A percentile compares a stretch with the other conserved stretches of the same genome.
These are phyloP conservation scores for Carcharodon carcharias DNA, from an alignment of 2,797 vertebrate genomes.

Conservation along the genomic window DNA sequence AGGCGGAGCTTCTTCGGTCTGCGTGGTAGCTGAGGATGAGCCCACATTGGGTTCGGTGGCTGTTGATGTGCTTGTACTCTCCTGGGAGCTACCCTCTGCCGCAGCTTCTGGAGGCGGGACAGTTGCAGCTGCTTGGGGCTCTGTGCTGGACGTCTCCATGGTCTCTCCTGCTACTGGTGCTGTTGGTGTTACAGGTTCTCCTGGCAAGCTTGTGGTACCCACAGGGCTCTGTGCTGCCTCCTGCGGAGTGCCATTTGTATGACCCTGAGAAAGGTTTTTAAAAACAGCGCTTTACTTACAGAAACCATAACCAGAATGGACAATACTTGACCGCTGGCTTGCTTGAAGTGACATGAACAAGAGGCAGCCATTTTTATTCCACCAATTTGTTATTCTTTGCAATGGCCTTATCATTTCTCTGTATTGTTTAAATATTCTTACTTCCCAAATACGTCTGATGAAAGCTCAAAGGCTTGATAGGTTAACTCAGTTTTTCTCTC, in stretches of 20 bases:
- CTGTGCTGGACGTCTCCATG: not conserved
- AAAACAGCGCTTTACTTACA: not conserved
- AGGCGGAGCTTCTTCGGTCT: not conserved
- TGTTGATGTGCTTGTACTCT: not conserved
- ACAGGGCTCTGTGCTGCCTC: not conserved
- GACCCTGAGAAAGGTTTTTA: slow-evolving; percentile 5
- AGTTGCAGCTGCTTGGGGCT: not conserved
- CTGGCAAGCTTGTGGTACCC: not conserved
- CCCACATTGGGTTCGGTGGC: not conserved
- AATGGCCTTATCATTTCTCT: not conserved
- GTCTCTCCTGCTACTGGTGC: not conserved
- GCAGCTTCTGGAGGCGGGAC: not conserved
- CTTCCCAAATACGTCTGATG: not conserved
- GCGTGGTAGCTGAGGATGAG: not conserved
- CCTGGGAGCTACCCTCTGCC: not conserved
- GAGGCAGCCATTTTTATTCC: not conserved
- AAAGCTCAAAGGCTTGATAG: not conserved
- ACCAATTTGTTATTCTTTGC: not conserved
- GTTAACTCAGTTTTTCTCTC: not conserved
- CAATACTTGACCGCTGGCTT: not conserved
- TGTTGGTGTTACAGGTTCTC: not conserved
- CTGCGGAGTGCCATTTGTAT: not conserved
- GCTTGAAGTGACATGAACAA: no score
- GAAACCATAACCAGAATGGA: not conserved
- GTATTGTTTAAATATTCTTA: not conserved